Evolutionary conservation across 2,113 vertebrate genomes (phyloP).

Genomic region (Phrynosoma blainvillii): DNA sequence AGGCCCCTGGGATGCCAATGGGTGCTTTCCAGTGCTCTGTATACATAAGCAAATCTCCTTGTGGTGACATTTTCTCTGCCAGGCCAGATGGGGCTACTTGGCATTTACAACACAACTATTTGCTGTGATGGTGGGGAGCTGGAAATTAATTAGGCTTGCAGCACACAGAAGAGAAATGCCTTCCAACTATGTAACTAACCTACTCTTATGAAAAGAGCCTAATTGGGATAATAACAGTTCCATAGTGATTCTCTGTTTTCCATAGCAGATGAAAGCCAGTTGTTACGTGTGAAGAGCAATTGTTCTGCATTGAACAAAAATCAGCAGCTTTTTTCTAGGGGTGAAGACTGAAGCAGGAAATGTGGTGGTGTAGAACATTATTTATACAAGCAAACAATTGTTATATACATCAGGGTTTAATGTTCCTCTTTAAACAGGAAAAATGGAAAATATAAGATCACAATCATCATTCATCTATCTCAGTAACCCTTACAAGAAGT

Average conservation of each 20-base stretch:
- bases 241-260: conserved; percentile 27
- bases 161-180: conserved; percentile 30
- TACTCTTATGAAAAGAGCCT: conserved; percentile 23
- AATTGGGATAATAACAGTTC: conserved; percentile 42
- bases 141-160: conserved; percentile 54
- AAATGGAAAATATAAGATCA: background rate
- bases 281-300: background rate
- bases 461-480: background rate
- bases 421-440: conserved; percentile 10
- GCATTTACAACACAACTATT: conserved; percentile 29
- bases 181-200: conserved; percentile 57
- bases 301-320: conserved; percentile 43
- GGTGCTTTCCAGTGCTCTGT: conserved; percentile 11
- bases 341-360: conserved; percentile 23
- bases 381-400: conserved; percentile 28
- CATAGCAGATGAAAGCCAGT: conserved; percentile 35
- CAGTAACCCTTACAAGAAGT: background rate
- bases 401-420: conserved; percentile 9
- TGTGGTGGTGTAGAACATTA: background rate
- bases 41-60: conserved; percentile 22
- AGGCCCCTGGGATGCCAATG: background rate
- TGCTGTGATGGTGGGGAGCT: conserved; percentile 22
- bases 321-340: conserved; percentile 25
- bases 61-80: conserved; percentile 15
- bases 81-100: conserved; percentile 28